Evolutionary conservation across 2,797 vertebrate species (phyloP).

Genomic region (Sarcophilus harrisii): DNA sequence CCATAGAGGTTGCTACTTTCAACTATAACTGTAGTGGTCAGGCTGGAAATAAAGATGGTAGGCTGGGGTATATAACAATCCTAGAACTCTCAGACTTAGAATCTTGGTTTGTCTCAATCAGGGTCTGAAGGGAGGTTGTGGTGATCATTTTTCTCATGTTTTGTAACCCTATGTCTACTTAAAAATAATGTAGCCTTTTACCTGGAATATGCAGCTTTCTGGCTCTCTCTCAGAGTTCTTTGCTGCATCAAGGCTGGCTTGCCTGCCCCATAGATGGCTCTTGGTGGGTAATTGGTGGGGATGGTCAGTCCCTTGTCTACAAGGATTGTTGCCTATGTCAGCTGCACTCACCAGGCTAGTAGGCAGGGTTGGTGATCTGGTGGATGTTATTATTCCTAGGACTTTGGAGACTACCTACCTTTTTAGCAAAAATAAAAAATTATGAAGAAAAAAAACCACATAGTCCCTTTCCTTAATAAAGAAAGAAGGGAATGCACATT

Average conservation of each 20-base stretch:
- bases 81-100: background rate
- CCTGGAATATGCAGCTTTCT: background rate
- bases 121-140: background rate
- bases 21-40: background rate
- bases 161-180: background rate
- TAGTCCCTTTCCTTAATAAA: background rate
- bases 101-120: background rate
- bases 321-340: background rate
- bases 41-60: background rate
- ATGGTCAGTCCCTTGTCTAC: background rate
- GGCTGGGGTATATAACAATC: background rate
- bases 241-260: background rate
- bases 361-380: background rate
- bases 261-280: background rate
- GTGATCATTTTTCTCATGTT: background rate
- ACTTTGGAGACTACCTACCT: background rate
- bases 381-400: background rate
- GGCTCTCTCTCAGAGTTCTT: background rate
- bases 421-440: background rate
- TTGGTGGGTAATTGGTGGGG: background rate
- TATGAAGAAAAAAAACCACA: background rate
- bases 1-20: background rate
- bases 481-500: background rate
- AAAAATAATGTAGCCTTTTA: background rate
- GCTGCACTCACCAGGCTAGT: background rate